Conservation (phyloP, 2,113 vertebrate species). For the Periophthalmus modestus region DNA sequence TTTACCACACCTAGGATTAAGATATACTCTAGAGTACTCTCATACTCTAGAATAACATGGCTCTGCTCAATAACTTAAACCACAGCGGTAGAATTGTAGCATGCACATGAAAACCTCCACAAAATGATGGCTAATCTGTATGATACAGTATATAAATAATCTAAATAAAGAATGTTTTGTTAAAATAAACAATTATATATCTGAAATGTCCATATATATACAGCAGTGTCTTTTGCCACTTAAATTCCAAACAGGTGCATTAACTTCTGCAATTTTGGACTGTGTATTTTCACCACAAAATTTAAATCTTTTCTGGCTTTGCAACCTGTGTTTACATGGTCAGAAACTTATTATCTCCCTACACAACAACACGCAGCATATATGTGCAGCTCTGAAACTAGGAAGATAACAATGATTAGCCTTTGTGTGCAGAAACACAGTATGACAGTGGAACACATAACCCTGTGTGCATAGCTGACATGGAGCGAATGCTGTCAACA, state of each 20-base stretch:
- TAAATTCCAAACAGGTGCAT: too few species aligned
- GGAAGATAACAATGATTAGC: constrained; percentile 12
- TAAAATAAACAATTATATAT: too few species aligned
- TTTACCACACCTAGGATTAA: background rate
- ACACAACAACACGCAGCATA: background rate
- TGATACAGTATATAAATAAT: too few species aligned
- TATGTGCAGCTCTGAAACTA: background rate
- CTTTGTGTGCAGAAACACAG: constrained; percentile 14
- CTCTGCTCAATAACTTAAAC: background rate
- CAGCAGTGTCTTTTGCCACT: too few species aligned
- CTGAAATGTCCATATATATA: too few species aligned
- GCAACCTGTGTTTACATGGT: background rate
- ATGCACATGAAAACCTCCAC: too few species aligned
- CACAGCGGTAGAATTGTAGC: background rate
- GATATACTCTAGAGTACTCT: background rate
- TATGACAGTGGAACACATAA: background rate
- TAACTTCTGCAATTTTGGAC: too few species aligned
- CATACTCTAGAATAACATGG: background rate
- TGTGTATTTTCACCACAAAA: background rate
- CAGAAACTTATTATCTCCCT: constrained; percentile 19
- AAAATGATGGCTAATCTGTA: too few species aligned
- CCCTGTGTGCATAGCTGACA: constrained; percentile 6
- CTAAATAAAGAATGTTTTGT: too few species aligned
- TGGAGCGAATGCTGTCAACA: constrained; percentile 24
- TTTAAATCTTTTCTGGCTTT: background rate